phyloP scores from a whole-genome alignment of 2,888 invertebrate genomes.

The Mesoligia furuncula region DNA sequence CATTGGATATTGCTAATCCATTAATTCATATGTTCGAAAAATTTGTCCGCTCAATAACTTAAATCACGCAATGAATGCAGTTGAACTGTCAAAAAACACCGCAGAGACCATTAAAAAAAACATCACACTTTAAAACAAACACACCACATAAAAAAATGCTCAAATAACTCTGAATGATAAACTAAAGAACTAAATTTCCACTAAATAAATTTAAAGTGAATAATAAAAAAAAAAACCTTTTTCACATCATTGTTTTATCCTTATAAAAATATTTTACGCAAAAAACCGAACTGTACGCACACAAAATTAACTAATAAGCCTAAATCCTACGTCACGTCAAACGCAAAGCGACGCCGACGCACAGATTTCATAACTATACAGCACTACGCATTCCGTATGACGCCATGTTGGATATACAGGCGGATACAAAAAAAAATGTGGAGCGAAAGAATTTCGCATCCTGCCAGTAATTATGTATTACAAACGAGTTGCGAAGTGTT shows the following conservation, averaged over 20 bases:
- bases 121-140: neutral
- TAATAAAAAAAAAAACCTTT: too few species aligned
- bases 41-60: too few species aligned
- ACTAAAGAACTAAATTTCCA: too few species aligned
- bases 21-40: too few species aligned
- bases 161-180: too few species aligned
- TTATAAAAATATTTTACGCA: neutral
- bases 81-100: too few species aligned
- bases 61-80: too few species aligned
- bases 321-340: conserved; percentile 2
- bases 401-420: conserved; percentile 34
- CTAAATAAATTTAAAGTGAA: neutral
- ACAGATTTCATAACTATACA: conserved; percentile 9
- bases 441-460: conserved; percentile 46
- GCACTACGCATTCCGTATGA: conserved; percentile 3
- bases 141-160: neutral
- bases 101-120: neutral
- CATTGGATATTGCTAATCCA: too few species aligned
- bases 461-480: conserved; percentile 40
- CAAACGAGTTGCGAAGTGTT: conserved; percentile 39
- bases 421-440: conserved; percentile 38
- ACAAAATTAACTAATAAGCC: neutral
- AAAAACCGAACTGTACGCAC: neutral
- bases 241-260: too few species aligned
- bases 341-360: neutral